A percentile compares a stretch with the other conserved stretches of the same genome.
Conservation (phyloP, 2,113 vertebrate species). For the Cyphomyrus plagiostoma region DNA sequence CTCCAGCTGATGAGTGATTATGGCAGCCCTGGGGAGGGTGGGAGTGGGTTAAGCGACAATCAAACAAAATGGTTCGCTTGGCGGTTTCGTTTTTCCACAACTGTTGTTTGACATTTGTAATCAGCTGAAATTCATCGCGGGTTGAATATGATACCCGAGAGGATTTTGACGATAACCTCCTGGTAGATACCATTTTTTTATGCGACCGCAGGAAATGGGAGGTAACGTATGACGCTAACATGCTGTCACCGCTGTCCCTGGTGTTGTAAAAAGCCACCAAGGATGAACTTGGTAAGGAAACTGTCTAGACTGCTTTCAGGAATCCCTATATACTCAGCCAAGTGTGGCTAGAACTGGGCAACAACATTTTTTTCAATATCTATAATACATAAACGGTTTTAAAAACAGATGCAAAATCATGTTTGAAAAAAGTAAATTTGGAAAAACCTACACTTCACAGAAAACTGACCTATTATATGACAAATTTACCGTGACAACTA, state of each 20-base stretch:
- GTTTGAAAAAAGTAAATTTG: background rate
- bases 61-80: constrained; percentile 54
- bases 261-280: background rate
- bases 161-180: constrained; percentile 54
- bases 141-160: constrained; percentile 47
- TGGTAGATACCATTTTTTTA: constrained; percentile 30
- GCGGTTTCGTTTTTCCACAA: constrained; percentile 51
- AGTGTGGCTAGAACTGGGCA: background rate
- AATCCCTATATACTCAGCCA: background rate
- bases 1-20: background rate
- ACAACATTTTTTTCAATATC: background rate
- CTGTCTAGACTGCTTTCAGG: background rate
- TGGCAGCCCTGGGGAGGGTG: background rate
- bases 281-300: background rate
- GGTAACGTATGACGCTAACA: background rate
- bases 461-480: background rate
- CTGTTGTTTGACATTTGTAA: constrained; percentile 58
- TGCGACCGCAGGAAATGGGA: background rate
- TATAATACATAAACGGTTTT: background rate
- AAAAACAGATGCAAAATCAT: background rate
- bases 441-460: background rate
- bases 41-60: background rate
- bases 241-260: background rate
- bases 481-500: background rate
- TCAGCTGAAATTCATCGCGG: constrained; percentile 64